Percentiles rank a stretch among this genome's conserved stretches.
Conservation (phyloP, 2,113 vertebrate genomes). For the Hemiscyllium ocellatum region DNA sequence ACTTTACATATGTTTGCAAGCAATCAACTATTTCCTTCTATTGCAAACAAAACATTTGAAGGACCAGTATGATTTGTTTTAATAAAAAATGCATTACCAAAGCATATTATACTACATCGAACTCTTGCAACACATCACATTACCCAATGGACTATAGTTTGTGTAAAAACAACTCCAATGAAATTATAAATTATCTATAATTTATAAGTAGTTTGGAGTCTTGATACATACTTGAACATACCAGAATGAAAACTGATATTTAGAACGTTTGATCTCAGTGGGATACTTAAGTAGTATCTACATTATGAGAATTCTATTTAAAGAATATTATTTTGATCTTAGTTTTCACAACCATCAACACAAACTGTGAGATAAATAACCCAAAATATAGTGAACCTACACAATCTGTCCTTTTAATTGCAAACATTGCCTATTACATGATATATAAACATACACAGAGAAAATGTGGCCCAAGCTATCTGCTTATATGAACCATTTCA, state of each 20-base stretch:
- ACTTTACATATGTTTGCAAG: not conserved
- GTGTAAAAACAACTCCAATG: not conserved
- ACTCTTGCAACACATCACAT: not conserved
- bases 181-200: not conserved
- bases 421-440: not conserved
- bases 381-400: not conserved
- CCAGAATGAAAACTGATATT: not conserved
- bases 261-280: not conserved
- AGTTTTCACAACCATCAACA: not conserved
- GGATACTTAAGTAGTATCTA: not conserved
- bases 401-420: not conserved
- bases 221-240: not conserved
- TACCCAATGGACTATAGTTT: not conserved
- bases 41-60: not conserved
- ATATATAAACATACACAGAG: not conserved
- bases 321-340: not conserved
- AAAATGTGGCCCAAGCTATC: not conserved
- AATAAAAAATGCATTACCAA: not conserved
- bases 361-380: not conserved
- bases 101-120: not conserved
- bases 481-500: not conserved
- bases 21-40: not conserved
- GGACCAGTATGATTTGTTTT: not conserved
- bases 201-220: conserved; percentile 13
- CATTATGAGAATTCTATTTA: not conserved